Evolutionary conservation across 2,797 vertebrate genomes (phyloP).

Genomic region (Loriculus beryllinus): DNA sequence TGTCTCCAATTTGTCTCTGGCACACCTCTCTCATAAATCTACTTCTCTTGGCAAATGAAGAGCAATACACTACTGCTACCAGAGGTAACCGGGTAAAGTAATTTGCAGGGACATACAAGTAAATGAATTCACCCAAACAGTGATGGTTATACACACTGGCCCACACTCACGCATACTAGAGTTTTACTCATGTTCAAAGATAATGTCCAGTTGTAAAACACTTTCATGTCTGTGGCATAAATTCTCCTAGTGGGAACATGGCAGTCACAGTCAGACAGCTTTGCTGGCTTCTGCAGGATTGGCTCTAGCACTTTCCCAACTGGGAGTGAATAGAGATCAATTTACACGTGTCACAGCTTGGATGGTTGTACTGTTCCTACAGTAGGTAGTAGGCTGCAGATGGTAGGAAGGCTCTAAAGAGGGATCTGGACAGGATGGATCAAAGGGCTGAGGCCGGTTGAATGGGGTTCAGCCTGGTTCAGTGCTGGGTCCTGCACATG

Average conservation of each 20-base stretch:
- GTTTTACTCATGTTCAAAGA: not conserved
- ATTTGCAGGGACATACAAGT: not conserved
- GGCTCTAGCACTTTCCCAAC: not conserved
- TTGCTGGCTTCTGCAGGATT: not conserved
- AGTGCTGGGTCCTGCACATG: not conserved
- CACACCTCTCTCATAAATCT: not conserved
- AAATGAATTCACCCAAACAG: not conserved
- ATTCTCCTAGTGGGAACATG: not conserved
- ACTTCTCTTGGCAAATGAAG: not conserved
- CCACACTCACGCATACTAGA: not conserved
- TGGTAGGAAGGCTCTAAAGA: not conserved
- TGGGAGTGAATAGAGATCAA: not conserved
- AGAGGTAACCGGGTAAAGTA: not conserved
- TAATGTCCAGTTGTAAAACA: not conserved
- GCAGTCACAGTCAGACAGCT: not conserved
- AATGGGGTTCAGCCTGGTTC: not conserved
- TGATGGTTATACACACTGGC: not conserved
- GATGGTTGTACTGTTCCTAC: not conserved
- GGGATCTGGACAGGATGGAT: not conserved
- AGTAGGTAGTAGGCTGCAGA: not conserved
- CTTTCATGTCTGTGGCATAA: not conserved
- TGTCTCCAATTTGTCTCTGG: slow-evolving; percentile 3
- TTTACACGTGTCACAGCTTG: not conserved
- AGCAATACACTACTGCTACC: not conserved
- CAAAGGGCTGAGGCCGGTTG: not conserved